Evolutionary conservation across 2,113 vertebrate species (phyloP).

Genomic region (Gadus macrocephalus): DNA sequence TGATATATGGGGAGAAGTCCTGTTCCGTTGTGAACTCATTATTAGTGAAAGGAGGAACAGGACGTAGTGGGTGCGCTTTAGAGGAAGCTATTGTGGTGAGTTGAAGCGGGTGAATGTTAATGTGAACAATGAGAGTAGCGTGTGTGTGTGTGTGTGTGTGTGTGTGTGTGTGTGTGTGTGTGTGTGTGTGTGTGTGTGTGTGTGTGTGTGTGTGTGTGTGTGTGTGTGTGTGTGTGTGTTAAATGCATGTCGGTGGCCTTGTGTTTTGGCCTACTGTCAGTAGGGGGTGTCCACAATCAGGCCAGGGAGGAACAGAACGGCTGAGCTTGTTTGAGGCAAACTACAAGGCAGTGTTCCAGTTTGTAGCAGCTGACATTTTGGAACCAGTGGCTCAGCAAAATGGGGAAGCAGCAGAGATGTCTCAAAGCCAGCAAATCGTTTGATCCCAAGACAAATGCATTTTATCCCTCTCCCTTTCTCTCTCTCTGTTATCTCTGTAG

Average conservation of each 20-base stretch:
- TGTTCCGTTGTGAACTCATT: slow-evolving; percentile 15
- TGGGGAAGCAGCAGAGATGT: slow-evolving; percentile 44
- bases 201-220: too few species aligned
- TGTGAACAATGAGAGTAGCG: too few species aligned
- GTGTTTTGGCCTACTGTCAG: slow-evolving; percentile 47
- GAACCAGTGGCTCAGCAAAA: slow-evolving; percentile 69
- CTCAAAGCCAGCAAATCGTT: slow-evolving; percentile 42
- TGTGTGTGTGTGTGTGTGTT: too few species aligned
- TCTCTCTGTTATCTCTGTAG: neutral
- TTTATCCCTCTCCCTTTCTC: slow-evolving; percentile 24
- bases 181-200: too few species aligned
- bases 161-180: too few species aligned
- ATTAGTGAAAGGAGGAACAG: too few species aligned
- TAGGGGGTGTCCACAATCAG: slow-evolving; percentile 65
- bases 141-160: too few species aligned
- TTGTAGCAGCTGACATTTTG: slow-evolving; percentile 68
- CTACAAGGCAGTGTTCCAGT: slow-evolving; percentile 51
- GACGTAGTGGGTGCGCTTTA: too few species aligned
- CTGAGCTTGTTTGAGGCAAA: slow-evolving; percentile 37
- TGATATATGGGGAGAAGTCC: too few species aligned
- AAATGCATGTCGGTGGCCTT: slow-evolving; percentile 2
- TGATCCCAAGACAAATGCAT: slow-evolving; percentile 26
- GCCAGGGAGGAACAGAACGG: neutral
- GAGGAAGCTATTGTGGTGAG: too few species aligned
- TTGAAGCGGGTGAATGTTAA: too few species aligned